Evolutionary conservation across 1,140 invertebrate species (phyloP).

Genomic region (Bemisia tabaci): DNA sequence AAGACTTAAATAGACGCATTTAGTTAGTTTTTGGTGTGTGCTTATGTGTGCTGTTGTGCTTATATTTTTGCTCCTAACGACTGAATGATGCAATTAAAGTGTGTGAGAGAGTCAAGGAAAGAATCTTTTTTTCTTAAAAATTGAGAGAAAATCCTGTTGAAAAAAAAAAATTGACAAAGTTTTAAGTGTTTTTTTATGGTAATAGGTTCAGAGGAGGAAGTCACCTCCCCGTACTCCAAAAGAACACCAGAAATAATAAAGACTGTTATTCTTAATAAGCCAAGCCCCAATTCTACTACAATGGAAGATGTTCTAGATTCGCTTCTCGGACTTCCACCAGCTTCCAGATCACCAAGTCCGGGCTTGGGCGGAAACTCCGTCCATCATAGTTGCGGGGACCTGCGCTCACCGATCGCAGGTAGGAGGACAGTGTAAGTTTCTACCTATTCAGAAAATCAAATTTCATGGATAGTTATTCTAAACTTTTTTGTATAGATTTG

Average conservation of each 20-base stretch:
- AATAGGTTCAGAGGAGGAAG: neutral
- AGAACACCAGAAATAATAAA: neutral
- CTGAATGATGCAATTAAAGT: too few species aligned
- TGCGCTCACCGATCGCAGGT: slow-evolving; percentile 52
- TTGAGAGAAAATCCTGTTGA: too few species aligned
- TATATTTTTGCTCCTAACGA: too few species aligned
- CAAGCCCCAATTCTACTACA: slow-evolving; percentile 64
- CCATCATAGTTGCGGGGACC: neutral
- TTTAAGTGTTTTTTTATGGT: neutral
- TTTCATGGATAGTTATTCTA: too few species aligned
- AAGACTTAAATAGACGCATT: too few species aligned
- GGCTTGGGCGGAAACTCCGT: slow-evolving; percentile 13
- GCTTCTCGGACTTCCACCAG: slow-evolving; percentile 65
- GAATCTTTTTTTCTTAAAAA: too few species aligned
- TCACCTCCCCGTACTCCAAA: neutral
- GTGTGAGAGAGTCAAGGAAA: too few species aligned
- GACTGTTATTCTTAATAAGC: slow-evolving; percentile 13
- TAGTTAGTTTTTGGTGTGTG: too few species aligned
- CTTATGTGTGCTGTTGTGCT: too few species aligned
- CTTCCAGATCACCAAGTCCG: slow-evolving; percentile 50
- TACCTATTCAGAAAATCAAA: slow-evolving; percentile 19
- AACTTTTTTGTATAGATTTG: too few species aligned
- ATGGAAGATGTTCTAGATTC: slow-evolving; percentile 87
- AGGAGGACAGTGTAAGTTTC: slow-evolving; percentile 56
- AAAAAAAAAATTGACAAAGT: too few species aligned